Evolutionary conservation across 2,888 invertebrate genomes (phyloP), one percentile per base, ranked within the genome.

Genomic region (Salpingus planirostris): DNA sequence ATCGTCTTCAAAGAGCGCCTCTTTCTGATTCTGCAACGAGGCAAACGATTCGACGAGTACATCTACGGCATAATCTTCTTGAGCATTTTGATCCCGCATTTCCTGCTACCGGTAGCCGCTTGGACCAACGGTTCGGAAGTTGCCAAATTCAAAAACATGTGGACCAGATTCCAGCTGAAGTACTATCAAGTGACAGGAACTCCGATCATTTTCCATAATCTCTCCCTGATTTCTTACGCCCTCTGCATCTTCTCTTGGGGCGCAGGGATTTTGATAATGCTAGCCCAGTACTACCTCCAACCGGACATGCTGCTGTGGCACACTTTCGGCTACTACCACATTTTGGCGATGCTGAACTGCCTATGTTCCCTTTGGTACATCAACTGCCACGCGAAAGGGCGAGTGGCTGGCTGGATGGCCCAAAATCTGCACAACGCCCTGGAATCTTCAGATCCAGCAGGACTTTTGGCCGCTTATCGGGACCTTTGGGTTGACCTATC

Each of bases 141-240:
- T 14, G 81, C 81, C 1, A 76, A 77, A 45, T 82, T 80, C 47
- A 82, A 81, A 60, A 80, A 82, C 49, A 81, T 82, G 81, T 82
- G 81, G 81, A 80, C 81, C 0, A 75, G 74, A 57, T 81, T 68
- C 28, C 61, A 76, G 75, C 54, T 74, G 3, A 76, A 75, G 55
- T 77, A 75, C 44, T 65, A 70, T 15, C 70, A 69, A 52, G 70
- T 76, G 8, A 77, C 75, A 0, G 76, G 80, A 1, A 73, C 72
- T 0, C 71, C 77, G 0, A 74, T 81, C 18, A 68, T 78, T 2
- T 81, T 81, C 49, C 75, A 75, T 1, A 78, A 76, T 44, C 60
- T 81, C 2, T 71, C 75, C 40, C 59, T 66, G 1, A 60, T 80
- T 4, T 79, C 80, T 0, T 80, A 78, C 71, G 67, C 66, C 0